Base-by-base conservation (phyloP, 2,797 vertebrate species). In the Avahi laniger region DNA sequence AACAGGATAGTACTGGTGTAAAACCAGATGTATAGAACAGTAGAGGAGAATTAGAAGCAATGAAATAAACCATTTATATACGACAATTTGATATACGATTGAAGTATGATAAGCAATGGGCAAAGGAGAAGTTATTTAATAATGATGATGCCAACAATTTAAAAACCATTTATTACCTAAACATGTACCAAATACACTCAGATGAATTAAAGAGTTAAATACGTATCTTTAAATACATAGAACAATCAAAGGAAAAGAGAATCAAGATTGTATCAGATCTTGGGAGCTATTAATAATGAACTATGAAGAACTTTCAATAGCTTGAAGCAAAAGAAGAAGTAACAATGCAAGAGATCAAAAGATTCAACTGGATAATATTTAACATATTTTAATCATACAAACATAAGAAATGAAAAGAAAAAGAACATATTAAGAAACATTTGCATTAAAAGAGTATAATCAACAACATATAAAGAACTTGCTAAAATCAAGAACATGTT, bases 201-300 rank as follows among this genome's bases (percentile, higher is more conserved):
- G 79, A 94, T 76, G 41, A 76, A 73, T 79, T 48, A 75, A 86
- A 92, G 30, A 89, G 52, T 50, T 86, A 83, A 91, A 84, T 35
- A 24, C 14, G 57, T 7, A 30, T 67, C 80, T 93, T 79, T 12
- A 69, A 92, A 67, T 57, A 26, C 5, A 15, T 6, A 52, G 79
- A 80, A 72, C 30, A 86, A 50, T 2, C 5, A 67, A 75, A 87
- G 73, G 50, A 91, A 91, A 82, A 86, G 35, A 83, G 70, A 97
- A 41, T 18, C 20, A 57, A 92, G 67, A 84, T 24, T 92, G 81
- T n/a, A 52, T 57, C 46, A 94, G 67, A 82, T 35, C 46, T 89
- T 54, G 69, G 83, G 59, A 76, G 85, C 24, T 75, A 48, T 54
- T 50, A 88, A 73, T 85, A 96, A 95, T 78, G 30, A 97, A 90